Conservation (phyloP, 2,797 vertebrate species). For the Chelon auratus region DNA sequence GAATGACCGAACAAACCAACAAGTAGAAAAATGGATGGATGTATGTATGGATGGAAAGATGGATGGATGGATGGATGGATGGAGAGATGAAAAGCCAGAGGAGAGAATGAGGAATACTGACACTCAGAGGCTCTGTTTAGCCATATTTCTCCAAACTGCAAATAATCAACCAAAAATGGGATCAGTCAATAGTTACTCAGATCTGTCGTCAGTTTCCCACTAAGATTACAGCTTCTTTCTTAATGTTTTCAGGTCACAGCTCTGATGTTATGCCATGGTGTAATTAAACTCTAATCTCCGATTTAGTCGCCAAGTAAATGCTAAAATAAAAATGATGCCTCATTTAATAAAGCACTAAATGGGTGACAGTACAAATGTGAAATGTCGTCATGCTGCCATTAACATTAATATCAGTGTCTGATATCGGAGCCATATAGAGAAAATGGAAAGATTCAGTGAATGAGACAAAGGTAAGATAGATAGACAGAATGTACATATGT, state of each 20-base stretch:
- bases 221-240: not conserved
- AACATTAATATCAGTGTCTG: slow-evolving; percentile 55
- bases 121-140: slow-evolving; percentile 21
- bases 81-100: slow-evolving; percentile 63
- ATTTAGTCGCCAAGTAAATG: slow-evolving; percentile 15
- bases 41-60: slow-evolving; percentile 43
- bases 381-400: slow-evolving; percentile 66
- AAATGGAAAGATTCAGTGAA: slow-evolving; percentile 76
- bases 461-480: slow-evolving; percentile 76
- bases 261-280: not conserved
- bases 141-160: slow-evolving; percentile 18
- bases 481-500: slow-evolving; percentile 74
- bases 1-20: slow-evolving; percentile 37
- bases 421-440: slow-evolving; percentile 57
- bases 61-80: slow-evolving; percentile 3
- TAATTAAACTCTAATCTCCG: slow-evolving; percentile 12
- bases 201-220: slow-evolving; percentile 6
- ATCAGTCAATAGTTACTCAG: not conserved
- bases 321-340: slow-evolving; percentile 21
- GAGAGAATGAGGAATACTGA: slow-evolving; percentile 68
- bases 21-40: slow-evolving; percentile 48
- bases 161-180: slow-evolving; percentile 8
- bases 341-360: slow-evolving; percentile 43
- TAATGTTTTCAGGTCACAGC: slow-evolving; percentile 8
- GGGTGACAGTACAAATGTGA: slow-evolving; percentile 70